phyloP scores from a whole-genome alignment of 2,888 invertebrate species.

The Oscheius sp. region DNA sequence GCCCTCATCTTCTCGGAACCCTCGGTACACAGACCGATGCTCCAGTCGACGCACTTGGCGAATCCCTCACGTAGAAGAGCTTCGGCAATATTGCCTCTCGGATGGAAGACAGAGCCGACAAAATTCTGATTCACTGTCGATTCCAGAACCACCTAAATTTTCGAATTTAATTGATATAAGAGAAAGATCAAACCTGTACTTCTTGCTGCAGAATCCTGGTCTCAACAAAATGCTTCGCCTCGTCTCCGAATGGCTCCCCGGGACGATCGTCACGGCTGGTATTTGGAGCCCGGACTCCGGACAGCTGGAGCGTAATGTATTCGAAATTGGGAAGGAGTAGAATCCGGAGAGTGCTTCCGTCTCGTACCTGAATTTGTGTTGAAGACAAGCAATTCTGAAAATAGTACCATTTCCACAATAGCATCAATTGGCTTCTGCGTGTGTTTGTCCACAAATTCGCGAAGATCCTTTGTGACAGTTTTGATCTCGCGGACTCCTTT shows the following conservation, averaged over 20 bases:
- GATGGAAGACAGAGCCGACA: conserved; percentile 92
- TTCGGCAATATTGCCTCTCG: conserved; percentile 89
- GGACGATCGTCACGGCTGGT: conserved; percentile 74
- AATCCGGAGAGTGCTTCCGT: conserved; percentile 93
- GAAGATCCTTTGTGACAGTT: conserved; percentile 88
- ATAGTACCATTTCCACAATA: conserved; percentile 89
- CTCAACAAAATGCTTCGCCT: conserved; percentile 94
- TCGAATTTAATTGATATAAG: no score
- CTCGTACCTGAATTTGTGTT: conserved; percentile 77
- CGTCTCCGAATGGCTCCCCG: conserved; percentile 82
- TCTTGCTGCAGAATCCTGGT: conserved; percentile 89
- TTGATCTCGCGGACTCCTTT: conserved; percentile 75
- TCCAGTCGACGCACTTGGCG: conserved; percentile 93
- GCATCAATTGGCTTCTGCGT: conserved; percentile 87
- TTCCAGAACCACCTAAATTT: conserved; percentile 83
- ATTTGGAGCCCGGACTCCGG: conserved; percentile 81
- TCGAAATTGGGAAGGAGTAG: conserved; percentile 90
- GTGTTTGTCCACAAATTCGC: conserved; percentile 85
- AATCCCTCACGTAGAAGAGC: conserved; percentile 88
- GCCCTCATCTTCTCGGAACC: conserved; percentile 86
- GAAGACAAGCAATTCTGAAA: background rate
- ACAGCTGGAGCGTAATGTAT: conserved; percentile 92
- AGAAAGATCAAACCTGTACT: conserved; percentile 80
- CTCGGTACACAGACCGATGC: conserved; percentile 85
- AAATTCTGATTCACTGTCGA: conserved; percentile 92